Evolutionary conservation across 2,113 vertebrate genomes (phyloP), one percentile per base, ranked within the genome.

Genomic region (Synchiropus splendidus): DNA sequence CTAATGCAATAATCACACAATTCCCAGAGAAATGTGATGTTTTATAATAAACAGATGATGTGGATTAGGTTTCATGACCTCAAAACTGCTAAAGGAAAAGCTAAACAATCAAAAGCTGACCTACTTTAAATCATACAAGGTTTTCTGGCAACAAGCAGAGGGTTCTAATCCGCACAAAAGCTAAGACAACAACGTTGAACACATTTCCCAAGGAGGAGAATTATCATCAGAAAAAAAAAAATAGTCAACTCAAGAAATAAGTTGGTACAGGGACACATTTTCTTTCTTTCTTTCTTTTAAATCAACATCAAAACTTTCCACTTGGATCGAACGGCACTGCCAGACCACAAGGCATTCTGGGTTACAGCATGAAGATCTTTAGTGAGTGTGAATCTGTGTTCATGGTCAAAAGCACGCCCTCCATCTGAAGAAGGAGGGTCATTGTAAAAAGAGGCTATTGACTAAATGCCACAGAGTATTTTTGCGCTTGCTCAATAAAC

Each of bases 1-100:
- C 40, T 50, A 71, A 71, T 71, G 43, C 46, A 56, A 64, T 54
- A 63, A 60, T 39, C 43, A 18, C 38, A 55, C 12, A 42, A 51
- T 52, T 51, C 48, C 49, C 40, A 6, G 16, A 54, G 35, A 50
- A 56, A 31, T 21, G 9, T 30, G 42, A 56, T 11, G 12, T 37
- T 40, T 40, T 35, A 37, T 47, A 30, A 18, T 43, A 34, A 55
- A 50, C 39, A 55, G 43, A 61, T 66, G 31, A 54, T 45, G 47
- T 35, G 41, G 47, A 34, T 30, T 44, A 4, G 11, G 49, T 48
- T 37, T 49, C 18, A 40, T 42, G 17, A 10, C 10, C 37, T 40
- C 18, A 17, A 45, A 47, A 69, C 30, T 45, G 48, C 31, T 13
- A 12, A 41, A 15, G 18, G 2, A 15, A 41, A 12, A 3, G 9